Conservation (phyloP, 2,797 vertebrate species). For the Gobio occitaniae region DNA sequence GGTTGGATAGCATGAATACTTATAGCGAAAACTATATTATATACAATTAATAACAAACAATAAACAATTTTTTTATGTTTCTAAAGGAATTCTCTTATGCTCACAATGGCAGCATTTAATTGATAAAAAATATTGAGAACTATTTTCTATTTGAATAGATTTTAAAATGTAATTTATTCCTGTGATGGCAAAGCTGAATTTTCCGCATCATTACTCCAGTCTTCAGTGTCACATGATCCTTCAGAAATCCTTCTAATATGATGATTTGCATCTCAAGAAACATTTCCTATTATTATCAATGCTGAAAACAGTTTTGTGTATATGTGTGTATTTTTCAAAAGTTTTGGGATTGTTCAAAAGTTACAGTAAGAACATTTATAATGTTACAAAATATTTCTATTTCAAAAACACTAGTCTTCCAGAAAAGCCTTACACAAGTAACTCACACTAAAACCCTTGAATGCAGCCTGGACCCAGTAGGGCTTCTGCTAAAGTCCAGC, state of each 20-base stretch:
- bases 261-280: no score
- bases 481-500: slow-evolving; percentile 13
- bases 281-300: no score
- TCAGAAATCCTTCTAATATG: no score
- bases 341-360: background rate
- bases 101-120: background rate
- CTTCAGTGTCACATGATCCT: no score
- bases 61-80: no score
- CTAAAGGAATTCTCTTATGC: background rate
- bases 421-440: background rate
- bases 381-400: background rate
- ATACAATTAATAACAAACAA: no score
- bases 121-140: background rate
- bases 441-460: background rate
- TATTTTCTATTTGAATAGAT: background rate
- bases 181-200: no score
- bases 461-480: slow-evolving; percentile 15
- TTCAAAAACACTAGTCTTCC: background rate
- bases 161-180: background rate
- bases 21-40: background rate
- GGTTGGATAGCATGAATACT: background rate
- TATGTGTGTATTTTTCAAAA: no score
- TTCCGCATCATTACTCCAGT: no score
- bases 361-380: background rate
- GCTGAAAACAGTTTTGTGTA: no score